phyloP scores from a whole-genome alignment of 2,797 vertebrate species.

The Oophaga sylvatica region DNA sequence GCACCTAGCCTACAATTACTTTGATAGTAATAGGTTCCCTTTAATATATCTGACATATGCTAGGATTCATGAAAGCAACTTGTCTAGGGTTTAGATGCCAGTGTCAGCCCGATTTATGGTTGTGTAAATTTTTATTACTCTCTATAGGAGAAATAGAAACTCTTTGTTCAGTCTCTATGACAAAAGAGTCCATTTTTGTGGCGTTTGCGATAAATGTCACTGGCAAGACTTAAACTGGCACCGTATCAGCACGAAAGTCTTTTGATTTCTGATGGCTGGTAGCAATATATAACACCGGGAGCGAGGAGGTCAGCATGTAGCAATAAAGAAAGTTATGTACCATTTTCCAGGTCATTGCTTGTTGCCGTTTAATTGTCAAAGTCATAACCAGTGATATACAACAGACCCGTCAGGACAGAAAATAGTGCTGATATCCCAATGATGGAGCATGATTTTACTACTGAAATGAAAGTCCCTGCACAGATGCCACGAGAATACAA shows the following conservation, averaged over 20 bases:
- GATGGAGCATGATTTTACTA: not conserved
- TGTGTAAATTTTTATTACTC: constrained; percentile 23
- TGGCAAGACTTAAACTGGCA: not conserved
- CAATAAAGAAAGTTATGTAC: constrained; percentile 41
- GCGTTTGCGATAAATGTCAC: constrained; percentile 23
- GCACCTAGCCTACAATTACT: no score
- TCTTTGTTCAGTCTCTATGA: not conserved
- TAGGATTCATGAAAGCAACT: not conserved
- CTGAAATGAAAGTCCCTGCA: not conserved
- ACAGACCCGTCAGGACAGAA: constrained; percentile 6
- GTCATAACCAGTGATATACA: constrained; percentile 36
- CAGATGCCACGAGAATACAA: not conserved
- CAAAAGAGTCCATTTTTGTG: constrained; percentile 1
- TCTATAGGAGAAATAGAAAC: not conserved
- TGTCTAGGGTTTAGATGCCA: not conserved
- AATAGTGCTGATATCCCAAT: constrained; percentile 6
- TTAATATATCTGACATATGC: not conserved
- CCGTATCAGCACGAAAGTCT: not conserved
- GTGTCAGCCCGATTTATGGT: not conserved
- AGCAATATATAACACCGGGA: constrained; percentile 11
- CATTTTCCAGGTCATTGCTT: constrained; percentile 41
- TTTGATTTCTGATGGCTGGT: constrained; percentile 21
- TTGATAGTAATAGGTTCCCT: not conserved
- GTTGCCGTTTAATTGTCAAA: constrained; percentile 36
- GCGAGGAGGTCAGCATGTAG: constrained; percentile 13